These are phyloP conservation scores for Chironomus riparius DNA, from an alignment of 2,888 invertebrate genomes.

Conservation along the genomic window DNA sequence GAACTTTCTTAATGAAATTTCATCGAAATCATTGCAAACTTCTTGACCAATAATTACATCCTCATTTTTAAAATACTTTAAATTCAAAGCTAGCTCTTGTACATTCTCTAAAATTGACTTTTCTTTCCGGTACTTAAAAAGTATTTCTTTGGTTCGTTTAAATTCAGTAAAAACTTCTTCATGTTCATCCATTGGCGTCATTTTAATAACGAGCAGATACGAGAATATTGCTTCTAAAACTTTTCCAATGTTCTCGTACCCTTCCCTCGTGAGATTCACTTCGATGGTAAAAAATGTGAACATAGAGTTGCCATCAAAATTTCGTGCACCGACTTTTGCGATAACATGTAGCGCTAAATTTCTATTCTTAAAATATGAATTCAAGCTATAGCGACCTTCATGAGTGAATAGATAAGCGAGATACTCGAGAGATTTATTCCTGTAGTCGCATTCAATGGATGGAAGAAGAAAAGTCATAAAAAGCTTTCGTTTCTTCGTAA, in stretches of 20 bases:
- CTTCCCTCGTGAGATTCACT: constrained; percentile 68
- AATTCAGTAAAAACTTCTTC: constrained; percentile 60
- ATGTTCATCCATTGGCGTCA: constrained; percentile 50
- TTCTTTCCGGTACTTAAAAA: constrained; percentile 63
- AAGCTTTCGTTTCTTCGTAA: constrained; percentile 62
- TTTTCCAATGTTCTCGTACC: constrained; percentile 60
- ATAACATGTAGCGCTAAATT: constrained; percentile 65
- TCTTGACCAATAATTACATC: constrained; percentile 70
- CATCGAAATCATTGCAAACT: constrained; percentile 68
- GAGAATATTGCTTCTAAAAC: constrained; percentile 70
- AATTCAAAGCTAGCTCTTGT: constrained; percentile 62
- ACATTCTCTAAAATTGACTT: constrained; percentile 66
- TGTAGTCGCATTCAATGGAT: constrained; percentile 35
- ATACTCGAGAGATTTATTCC: constrained; percentile 51
- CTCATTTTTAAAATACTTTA: constrained; percentile 70
- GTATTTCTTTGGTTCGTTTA: constrained; percentile 63
- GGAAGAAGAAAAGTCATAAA: constrained; percentile 41
- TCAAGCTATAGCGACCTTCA: constrained; percentile 77
- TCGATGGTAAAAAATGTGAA: constrained; percentile 66
- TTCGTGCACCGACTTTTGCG: constrained; percentile 63
- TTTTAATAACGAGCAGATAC: constrained; percentile 63
- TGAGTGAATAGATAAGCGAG: constrained; percentile 70
- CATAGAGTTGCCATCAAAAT: constrained; percentile 69
- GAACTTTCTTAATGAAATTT: constrained; percentile 44
- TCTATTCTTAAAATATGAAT: constrained; percentile 66